phyloP scores from a whole-genome alignment of 2,797 vertebrate genomes.

The Eremophila alpestris region DNA sequence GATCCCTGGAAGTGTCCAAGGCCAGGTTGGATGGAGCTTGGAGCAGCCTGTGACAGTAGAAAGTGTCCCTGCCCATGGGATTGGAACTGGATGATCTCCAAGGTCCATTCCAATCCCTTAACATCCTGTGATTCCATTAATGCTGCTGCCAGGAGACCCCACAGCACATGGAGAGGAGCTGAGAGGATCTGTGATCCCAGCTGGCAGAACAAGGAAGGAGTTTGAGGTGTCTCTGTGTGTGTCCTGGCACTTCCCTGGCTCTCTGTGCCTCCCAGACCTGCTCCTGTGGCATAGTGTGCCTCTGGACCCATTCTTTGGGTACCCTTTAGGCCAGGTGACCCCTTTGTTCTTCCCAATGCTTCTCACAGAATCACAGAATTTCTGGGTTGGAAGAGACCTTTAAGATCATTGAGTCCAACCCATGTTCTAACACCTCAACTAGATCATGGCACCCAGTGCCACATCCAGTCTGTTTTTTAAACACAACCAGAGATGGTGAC shows the following conservation, averaged over 20 bases:
- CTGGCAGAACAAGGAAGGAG: background rate
- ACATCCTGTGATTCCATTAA: background rate
- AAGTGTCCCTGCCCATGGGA: background rate
- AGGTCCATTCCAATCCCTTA: background rate
- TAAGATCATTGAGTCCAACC: no score
- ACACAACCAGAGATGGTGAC: no score
- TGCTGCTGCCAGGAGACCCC: background rate
- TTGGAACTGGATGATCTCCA: background rate
- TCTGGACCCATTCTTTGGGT: background rate
- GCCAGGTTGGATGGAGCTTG: rapidly evolving
- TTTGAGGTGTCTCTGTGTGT: background rate
- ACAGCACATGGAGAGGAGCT: rapidly evolving
- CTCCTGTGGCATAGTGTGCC: background rate
- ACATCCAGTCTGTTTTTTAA: no score
- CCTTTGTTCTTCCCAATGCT: background rate
- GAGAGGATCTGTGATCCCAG: background rate
- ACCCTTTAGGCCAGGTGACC: background rate
- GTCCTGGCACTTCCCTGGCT: background rate
- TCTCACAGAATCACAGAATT: no score
- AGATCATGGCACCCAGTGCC: no score
- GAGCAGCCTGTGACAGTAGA: rapidly evolving
- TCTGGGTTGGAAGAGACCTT: no score
- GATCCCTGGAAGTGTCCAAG: background rate
- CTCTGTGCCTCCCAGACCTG: background rate
- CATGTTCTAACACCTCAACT: no score